Conservation (phyloP, 2,113 vertebrate species). For the Ciconia boyciana region DNA sequence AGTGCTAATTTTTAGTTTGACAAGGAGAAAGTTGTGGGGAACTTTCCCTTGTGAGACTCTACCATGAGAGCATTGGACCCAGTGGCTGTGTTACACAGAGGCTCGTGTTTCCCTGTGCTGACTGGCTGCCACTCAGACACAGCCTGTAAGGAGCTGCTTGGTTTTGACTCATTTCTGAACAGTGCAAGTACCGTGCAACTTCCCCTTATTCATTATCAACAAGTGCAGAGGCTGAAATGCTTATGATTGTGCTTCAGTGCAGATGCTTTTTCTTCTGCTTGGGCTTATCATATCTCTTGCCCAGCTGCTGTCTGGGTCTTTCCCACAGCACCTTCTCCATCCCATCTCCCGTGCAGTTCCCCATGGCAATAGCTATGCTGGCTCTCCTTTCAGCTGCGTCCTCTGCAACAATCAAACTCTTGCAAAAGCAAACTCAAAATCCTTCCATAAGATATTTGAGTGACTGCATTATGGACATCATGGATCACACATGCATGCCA, state of each 20-base stretch:
- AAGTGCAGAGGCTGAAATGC: not conserved
- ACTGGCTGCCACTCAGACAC: not conserved
- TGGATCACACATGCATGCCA: not conserved
- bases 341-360: not conserved
- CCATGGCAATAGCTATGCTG: fast-evolving
- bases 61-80: fast-evolving
- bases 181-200: not conserved
- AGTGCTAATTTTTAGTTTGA: not conserved
- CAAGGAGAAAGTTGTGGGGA: not conserved
- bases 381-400: not conserved
- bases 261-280: not conserved
- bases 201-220: not conserved
- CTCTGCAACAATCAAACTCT: not conserved
- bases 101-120: not conserved
- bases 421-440: not conserved
- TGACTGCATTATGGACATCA: not conserved
- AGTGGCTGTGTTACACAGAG: not conserved
- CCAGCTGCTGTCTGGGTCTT: not conserved
- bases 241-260: not conserved
- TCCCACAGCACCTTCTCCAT: not conserved
- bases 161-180: not conserved
- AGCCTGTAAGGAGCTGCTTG: not conserved
- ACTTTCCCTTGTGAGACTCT: not conserved
- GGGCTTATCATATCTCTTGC: not conserved
- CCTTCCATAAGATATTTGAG: not conserved